Conservation (phyloP, 1,140 invertebrate species). For the Listronotus bonariensis region DNA sequence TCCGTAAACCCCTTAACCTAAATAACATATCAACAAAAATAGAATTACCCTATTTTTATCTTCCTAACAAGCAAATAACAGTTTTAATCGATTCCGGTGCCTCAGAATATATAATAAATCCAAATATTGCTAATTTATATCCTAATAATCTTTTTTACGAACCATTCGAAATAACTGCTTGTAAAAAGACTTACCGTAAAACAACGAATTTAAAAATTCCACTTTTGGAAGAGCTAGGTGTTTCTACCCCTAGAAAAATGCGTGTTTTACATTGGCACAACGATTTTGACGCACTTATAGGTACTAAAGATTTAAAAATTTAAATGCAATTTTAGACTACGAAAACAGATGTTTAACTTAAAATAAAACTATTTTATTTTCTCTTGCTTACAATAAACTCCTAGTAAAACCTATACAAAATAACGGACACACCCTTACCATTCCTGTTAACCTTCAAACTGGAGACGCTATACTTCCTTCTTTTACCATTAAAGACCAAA, state of each 20-base stretch:
- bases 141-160: not conserved
- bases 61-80: not conserved
- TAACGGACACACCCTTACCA: not conserved
- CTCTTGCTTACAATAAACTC: not conserved
- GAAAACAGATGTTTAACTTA: too few species aligned
- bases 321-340: too few species aligned
- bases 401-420: not conserved
- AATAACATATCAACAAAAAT: too few species aligned
- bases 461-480: too few species aligned
- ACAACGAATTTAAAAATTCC: not conserved
- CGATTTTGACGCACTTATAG: too few species aligned
- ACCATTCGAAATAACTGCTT: too few species aligned
- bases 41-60: conserved; percentile 15
- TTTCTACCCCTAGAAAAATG: not conserved
- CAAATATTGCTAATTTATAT: not conserved
- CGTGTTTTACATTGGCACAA: conserved; percentile 13
- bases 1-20: too few species aligned
- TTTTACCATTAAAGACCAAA: too few species aligned
- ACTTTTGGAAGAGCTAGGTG: conserved; percentile 3
- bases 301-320: too few species aligned
- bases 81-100: not conserved
- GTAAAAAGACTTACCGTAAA: not conserved
- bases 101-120: not conserved
- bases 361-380: not conserved
- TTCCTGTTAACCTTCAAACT: not conserved